phyloP scores from a whole-genome alignment of 2,113 vertebrate species.

The Nansenia antarctica region DNA sequence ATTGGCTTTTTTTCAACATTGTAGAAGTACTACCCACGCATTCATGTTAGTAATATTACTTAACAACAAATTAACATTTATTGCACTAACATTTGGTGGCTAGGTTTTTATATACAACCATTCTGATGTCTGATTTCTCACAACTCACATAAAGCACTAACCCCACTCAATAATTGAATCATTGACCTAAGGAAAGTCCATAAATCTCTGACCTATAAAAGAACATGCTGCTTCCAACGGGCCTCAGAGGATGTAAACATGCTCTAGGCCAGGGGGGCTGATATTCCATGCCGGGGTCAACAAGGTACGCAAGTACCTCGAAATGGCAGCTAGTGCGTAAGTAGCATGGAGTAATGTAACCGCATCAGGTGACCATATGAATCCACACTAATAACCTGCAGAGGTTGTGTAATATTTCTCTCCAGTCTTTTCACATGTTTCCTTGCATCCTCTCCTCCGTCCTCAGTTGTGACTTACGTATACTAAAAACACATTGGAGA shows the following conservation, averaged over 20 bases:
- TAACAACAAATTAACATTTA: too few species aligned
- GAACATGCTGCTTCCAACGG: background rate
- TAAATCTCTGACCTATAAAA: background rate
- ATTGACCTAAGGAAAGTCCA: background rate
- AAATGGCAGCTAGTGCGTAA: background rate
- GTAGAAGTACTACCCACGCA: background rate
- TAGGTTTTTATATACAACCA: too few species aligned
- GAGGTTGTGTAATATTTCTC: conserved; percentile 46
- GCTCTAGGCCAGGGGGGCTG: background rate
- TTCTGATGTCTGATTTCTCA: too few species aligned
- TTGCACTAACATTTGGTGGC: too few species aligned
- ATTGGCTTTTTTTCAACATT: background rate
- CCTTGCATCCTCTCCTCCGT: too few species aligned
- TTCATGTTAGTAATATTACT: background rate
- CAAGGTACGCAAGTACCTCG: background rate
- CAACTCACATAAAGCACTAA: too few species aligned
- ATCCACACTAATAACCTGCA: conserved; percentile 14
- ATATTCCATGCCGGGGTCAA: background rate
- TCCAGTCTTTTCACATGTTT: background rate
- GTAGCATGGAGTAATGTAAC: background rate
- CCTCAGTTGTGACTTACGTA: too few species aligned
- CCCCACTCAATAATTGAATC: too few species aligned
- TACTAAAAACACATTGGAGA: too few species aligned
- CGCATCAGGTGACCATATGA: conserved; percentile 14
- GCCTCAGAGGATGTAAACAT: background rate